phyloP scores from a whole-genome alignment of 2,113 vertebrate genomes.

The Zapus hudsonius region DNA sequence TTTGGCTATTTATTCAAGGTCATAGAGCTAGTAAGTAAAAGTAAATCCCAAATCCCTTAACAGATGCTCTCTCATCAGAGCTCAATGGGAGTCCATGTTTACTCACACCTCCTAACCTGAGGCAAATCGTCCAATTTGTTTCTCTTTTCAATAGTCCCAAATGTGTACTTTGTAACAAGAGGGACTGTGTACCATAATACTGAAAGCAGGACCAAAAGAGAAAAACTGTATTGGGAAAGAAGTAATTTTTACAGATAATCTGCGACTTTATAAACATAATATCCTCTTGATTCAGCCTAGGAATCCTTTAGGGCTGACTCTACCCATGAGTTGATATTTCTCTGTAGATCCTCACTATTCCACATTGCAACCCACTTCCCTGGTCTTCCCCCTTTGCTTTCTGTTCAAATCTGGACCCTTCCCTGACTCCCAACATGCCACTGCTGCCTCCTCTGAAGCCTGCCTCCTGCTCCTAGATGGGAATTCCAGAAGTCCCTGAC shows the following conservation, averaged over 20 bases:
- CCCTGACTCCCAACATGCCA: background rate
- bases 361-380: background rate
- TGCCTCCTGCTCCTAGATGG: background rate
- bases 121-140: background rate
- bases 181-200: background rate
- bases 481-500: background rate
- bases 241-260: background rate
- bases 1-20: background rate
- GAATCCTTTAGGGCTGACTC: background rate
- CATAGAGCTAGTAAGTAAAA: background rate
- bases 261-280: background rate
- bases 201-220: background rate
- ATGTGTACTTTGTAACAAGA: background rate
- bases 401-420: background rate
- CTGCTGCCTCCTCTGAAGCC: background rate
- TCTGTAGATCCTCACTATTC: background rate
- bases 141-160: background rate
- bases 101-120: background rate
- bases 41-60: too few species aligned
- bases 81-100: too few species aligned
- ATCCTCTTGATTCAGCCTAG: background rate
- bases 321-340: background rate
- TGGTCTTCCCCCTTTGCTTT: background rate
- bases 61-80: background rate
- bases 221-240: background rate